Base-by-base conservation (phyloP, 1,140 invertebrate genomes). In the Drosophila varians region DNA sequence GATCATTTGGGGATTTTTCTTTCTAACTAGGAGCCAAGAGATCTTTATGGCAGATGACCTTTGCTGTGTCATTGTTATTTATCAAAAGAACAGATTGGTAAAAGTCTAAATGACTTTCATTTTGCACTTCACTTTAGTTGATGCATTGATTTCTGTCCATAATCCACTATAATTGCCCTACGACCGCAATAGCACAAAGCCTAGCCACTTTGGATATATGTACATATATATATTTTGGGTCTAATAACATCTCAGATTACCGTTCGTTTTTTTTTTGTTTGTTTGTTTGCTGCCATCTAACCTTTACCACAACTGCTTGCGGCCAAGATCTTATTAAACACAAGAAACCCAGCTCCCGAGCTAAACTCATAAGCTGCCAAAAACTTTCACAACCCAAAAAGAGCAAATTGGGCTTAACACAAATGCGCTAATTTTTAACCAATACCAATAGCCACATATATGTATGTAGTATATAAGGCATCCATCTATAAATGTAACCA, bases 401-500 rank as follows among this genome's bases (percentile, higher is more conserved):
- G 26, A 56, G 54, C 73, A 40, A 71, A 49, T 76, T 86, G 61
- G 74, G 65, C 77, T 75, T 84, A 84, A 84, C 79, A 84, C 64
- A 61, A 87, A 69, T 87, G 60, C 56, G 80, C 73, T 86, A 84
- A 87, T 84, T 87, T 80, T 75, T 84, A 74, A 75, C 70, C 71
- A 74, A 74, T 49, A 73, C 58, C 28, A 19, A 51, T 43, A 64
- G 38, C 0, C 43, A 26, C 12, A 9, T 3, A 36, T n/a, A n/a
- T n/a, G n/a, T n/a, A 12, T 36, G 11, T 36, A 36, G n/a, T 16
- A 11, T 31, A 46, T 61, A 53, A 51, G 28, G 23, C 58, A 58
- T 2, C 11, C 36, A 43, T 56, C 31, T 46, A 58, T 45, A 40
- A 1, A 51, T 54, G 21, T 58, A 78, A 72, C 74, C 51, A 48